These are phyloP conservation scores for Drosophila macrospina DNA, from an alignment of 2,888 invertebrate genomes.

Conservation along the genomic window DNA sequence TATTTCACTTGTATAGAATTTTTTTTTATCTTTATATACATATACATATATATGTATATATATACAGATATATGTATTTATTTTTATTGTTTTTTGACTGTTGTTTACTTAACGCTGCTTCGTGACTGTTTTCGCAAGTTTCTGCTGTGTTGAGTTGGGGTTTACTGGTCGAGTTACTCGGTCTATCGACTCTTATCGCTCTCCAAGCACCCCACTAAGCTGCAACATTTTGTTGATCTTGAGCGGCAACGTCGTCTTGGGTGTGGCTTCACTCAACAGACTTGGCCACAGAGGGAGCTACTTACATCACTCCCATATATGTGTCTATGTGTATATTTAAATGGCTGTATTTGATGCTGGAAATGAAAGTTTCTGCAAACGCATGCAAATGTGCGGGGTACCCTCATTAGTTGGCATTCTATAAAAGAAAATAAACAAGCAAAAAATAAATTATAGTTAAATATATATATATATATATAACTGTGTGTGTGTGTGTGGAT, in stretches of 20 bases:
- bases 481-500: neutral
- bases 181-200: constrained; percentile 26
- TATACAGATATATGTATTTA: constrained; percentile 20
- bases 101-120: constrained; percentile 58
- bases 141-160: constrained; percentile 3
- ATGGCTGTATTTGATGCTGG: constrained; percentile 9
- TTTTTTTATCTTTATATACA: constrained; percentile 4
- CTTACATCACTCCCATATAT: constrained; percentile 46
- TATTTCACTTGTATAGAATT: constrained; percentile 58
- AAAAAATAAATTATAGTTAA: neutral
- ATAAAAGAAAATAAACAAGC: constrained; percentile 9
- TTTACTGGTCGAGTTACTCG: constrained; percentile 38
- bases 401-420: constrained; percentile 70
- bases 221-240: constrained; percentile 54
- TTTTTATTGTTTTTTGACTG: constrained; percentile 16
- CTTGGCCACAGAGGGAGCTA: neutral
- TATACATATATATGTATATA: constrained; percentile 21
- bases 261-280: constrained; percentile 45
- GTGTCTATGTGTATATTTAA: neutral
- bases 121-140: constrained; percentile 76
- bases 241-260: constrained; percentile 41
- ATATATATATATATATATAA: neutral
- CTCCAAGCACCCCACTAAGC: constrained; percentile 16
- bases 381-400: constrained; percentile 31
- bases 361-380: constrained; percentile 47